Evolutionary conservation across 1,140 invertebrate species (phyloP).

Genomic region (Listronotus bonariensis): DNA sequence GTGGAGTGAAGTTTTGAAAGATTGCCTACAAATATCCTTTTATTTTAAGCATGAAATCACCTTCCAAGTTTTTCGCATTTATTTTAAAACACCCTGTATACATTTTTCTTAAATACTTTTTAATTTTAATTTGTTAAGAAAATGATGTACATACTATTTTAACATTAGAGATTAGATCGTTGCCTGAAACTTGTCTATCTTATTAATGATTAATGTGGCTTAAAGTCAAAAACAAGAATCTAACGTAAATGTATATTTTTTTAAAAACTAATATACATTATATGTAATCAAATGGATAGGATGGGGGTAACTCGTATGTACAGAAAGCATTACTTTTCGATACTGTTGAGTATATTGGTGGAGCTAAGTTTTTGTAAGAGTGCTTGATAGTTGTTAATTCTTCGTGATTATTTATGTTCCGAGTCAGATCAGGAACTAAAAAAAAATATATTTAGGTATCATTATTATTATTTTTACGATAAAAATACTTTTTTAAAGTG

Average conservation of each 20-base stretch:
- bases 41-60: too few relatives aligned
- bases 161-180: too few relatives aligned
- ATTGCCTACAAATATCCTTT: too few relatives aligned
- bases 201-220: background rate
- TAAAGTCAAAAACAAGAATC: background rate
- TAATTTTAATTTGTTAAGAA: too few relatives aligned
- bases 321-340: slow-evolving; percentile 2
- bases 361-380: slow-evolving; percentile 27
- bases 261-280: slow-evolving; percentile 16
- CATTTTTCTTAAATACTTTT: too few relatives aligned
- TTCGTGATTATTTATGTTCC: slow-evolving; percentile 1
- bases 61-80: too few relatives aligned
- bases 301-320: slow-evolving; percentile 24
- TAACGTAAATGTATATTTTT: background rate
- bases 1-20: too few relatives aligned
- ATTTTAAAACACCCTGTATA: too few relatives aligned
- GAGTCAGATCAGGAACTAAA: slow-evolving; percentile 5
- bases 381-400: slow-evolving; percentile 20
- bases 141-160: too few relatives aligned
- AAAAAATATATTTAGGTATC: background rate
- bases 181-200: background rate
- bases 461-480: too few relatives aligned
- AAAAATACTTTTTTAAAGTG: too few relatives aligned
- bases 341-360: slow-evolving; percentile 24
- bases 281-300: slow-evolving; percentile 24